Conservation (phyloP, 2,113 vertebrate species). For the Paramormyrops kingsleyae region DNA sequence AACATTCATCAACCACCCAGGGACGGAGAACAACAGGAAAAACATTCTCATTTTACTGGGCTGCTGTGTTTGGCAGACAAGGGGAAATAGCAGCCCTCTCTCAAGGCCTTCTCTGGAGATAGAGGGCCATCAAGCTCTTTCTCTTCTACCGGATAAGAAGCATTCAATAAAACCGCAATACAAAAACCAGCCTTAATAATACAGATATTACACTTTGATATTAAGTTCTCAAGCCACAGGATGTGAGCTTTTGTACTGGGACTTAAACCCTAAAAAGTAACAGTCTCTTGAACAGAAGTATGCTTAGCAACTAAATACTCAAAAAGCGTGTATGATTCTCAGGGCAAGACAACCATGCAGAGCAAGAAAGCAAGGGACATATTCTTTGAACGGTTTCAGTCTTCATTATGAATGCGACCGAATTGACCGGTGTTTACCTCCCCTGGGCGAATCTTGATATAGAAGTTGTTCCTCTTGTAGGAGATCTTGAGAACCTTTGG, state of each 20-base stretch:
- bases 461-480: constrained; percentile 98
- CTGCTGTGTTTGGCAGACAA: background rate
- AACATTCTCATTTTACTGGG: background rate
- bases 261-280: background rate
- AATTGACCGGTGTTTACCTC: constrained; percentile 67
- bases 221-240: background rate
- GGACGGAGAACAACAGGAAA: background rate
- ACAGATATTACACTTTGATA: background rate
- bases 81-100: background rate
- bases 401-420: background rate
- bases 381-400: background rate
- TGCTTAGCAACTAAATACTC: background rate
- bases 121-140: background rate
- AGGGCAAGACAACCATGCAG: background rate
- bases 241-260: background rate
- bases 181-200: background rate
- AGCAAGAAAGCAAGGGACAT: background rate
- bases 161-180: background rate
- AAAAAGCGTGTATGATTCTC: background rate
- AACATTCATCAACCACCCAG: background rate
- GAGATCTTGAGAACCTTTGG: constrained; percentile 97
- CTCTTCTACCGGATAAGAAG: background rate
- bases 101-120: background rate
- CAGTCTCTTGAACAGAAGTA: background rate
- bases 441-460: constrained; percentile 93